phyloP scores from a whole-genome alignment of 2,888 invertebrate species.

The Dysmachus trigonus region DNA sequence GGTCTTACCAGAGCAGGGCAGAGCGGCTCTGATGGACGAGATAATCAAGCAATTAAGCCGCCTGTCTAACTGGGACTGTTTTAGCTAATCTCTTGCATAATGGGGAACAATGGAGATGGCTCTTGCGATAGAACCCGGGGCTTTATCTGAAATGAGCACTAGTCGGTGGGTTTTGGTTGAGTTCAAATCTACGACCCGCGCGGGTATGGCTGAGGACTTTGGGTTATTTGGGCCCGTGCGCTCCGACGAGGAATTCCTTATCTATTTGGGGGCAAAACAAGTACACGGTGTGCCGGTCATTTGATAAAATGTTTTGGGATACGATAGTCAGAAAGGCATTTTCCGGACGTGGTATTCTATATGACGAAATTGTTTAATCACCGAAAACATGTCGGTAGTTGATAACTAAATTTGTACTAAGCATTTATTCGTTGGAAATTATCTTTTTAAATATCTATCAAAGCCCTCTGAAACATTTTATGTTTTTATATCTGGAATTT shows the following conservation, averaged over 20 bases:
- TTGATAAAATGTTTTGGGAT: neutral
- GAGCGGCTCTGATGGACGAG: constrained; percentile 42
- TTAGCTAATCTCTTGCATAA: neutral
- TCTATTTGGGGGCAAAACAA: neutral
- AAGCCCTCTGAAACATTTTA: neutral
- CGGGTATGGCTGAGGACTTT: neutral
- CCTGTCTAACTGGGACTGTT: constrained; percentile 21
- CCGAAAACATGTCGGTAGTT: neutral
- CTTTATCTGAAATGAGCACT: neutral
- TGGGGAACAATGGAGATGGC: constrained; percentile 4
- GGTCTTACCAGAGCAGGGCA: neutral
- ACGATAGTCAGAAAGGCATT: neutral
- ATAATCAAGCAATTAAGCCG: constrained; percentile 44
- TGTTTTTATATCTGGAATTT: neutral
- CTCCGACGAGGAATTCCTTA: neutral
- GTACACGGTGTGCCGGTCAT: neutral
- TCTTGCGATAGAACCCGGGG: neutral
- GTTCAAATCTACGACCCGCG: neutral
- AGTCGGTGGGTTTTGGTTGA: neutral
- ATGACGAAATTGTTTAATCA: neutral
- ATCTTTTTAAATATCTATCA: neutral
- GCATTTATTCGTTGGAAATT: neutral
- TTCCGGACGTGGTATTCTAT: neutral
- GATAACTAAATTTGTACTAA: neutral
- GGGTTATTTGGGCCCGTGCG: neutral